Evolutionary conservation across 2,797 vertebrate species (phyloP).

Genomic region (Apogon hyalosoma): DNA sequence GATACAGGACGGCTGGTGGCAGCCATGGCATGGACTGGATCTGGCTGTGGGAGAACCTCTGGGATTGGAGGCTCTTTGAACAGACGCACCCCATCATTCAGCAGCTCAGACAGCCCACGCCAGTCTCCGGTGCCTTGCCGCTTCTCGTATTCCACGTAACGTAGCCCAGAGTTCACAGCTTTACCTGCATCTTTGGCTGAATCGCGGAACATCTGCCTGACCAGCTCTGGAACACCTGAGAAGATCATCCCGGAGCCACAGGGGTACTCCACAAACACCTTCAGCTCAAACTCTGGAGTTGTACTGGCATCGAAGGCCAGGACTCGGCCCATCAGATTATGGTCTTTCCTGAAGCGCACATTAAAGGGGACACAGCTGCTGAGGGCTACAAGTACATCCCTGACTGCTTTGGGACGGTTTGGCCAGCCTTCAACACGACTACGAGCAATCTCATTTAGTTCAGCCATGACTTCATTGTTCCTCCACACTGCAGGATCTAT

Average conservation of each 20-base stretch:
- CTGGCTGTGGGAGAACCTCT: constrained; percentile 88
- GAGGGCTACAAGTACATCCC: constrained; percentile 86
- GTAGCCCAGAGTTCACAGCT: constrained; percentile 89
- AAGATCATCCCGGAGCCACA: constrained; percentile 90
- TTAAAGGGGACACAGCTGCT: constrained; percentile 89
- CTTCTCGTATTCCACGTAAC: constrained; percentile 93
- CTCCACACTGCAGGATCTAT: constrained; percentile 78
- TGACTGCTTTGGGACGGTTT: constrained; percentile 83
- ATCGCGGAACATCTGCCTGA: constrained; percentile 92
- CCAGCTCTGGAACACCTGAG: constrained; percentile 86
- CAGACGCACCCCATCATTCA: constrained; percentile 87
- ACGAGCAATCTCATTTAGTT: constrained; percentile 88
- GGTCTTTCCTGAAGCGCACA: constrained; percentile 93
- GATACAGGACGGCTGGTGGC: constrained; percentile 73
- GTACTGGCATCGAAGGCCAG: constrained; percentile 88
- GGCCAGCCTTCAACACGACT: constrained; percentile 90
- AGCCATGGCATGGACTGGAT: constrained; percentile 78
- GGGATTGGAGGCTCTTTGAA: constrained; percentile 87
- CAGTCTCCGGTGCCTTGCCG: constrained; percentile 89
- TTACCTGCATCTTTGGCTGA: constrained; percentile 89
- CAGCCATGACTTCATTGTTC: constrained; percentile 85
- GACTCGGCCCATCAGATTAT: constrained; percentile 86
- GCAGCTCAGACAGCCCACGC: constrained; percentile 88
- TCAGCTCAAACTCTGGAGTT: constrained; percentile 88
- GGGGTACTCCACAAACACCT: constrained; percentile 90